Conservation (phyloP, 2,888 invertebrate genomes). For the Hemicrepidius hirtus region DNA sequence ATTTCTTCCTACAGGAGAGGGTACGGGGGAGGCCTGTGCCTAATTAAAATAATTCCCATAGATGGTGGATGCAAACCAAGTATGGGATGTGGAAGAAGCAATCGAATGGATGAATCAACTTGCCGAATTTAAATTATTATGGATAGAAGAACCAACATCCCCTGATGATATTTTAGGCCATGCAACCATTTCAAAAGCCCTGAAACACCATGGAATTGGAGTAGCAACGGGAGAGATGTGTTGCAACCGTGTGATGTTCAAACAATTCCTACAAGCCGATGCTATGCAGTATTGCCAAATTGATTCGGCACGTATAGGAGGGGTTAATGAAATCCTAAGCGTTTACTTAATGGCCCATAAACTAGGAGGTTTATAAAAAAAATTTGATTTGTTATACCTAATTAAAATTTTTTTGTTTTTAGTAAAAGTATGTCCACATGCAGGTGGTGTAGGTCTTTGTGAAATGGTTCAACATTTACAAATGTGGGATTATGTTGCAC, state of each 20-base stretch:
- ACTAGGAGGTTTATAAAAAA: constrained; percentile 85
- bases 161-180: constrained; percentile 95
- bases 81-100: constrained; percentile 90
- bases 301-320: constrained; percentile 91
- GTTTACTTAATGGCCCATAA: constrained; percentile 94
- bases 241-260: constrained; percentile 93
- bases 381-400: too few species aligned
- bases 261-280: constrained; percentile 88
- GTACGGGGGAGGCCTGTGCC: too few species aligned
- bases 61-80: constrained; percentile 93
- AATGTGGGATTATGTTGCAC: constrained; percentile 88
- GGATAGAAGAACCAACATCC: constrained; percentile 96
- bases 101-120: constrained; percentile 90
- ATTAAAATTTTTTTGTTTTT: constrained; percentile 32
- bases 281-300: constrained; percentile 93
- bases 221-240: constrained; percentile 96
- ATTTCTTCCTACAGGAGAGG: too few species aligned
- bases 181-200: constrained; percentile 83
- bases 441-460: constrained; percentile 95
- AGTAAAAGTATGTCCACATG: constrained; percentile 95
- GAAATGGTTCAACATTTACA: constrained; percentile 96
- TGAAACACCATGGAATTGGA: constrained; percentile 84
- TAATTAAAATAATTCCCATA: constrained; percentile 64
- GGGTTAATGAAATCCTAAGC: constrained; percentile 90
- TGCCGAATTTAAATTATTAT: constrained; percentile 83